Evolutionary conservation across 2,888 invertebrate genomes (phyloP), one percentile per base, ranked within the genome.

Genomic region (Micoletzkya japonica): DNA sequence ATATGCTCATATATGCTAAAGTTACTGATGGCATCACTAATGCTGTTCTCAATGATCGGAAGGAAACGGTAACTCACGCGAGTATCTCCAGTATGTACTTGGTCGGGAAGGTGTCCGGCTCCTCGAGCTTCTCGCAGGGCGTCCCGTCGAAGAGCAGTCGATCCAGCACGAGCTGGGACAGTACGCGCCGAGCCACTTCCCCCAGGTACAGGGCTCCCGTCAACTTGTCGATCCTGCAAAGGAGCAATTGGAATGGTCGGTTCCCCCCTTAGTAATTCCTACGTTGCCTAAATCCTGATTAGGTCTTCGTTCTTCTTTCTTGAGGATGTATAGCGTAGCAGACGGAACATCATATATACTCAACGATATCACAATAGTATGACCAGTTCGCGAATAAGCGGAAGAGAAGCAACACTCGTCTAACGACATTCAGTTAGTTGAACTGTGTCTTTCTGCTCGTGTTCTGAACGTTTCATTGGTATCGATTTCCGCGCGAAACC

Each of bases 161-260:
- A 66, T 85, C 86, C 49, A 84, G 63, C 24, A 76, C 73, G 60
- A 85, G 70, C 71, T 85, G 85, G n/a, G 80, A 77, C 24, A 83
- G 70, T 24, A 86, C 80, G 30, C 79, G 70, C 17, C 85, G 79
- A 17, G 83, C 85, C 61, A 85, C 72, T 66, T 85, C 85, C 20
- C 85, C 85, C 68, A 85, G 77, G 68, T 86, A 85, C 14, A 86
- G 77, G n/a, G 85, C 86, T 39, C 85, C 85, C n/a, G 85, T 85
- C 70, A 85, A 71, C 72, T 85, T 85, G 75, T 85, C 85, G 60
- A 85, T 79, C 56, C 85, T 85, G 71, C 54, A 54, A 54, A 20
- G 14, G 20, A 10, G 14, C 17, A 10, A 54, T n/a, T 54, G 14
- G 54, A 54, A 54, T 7, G n/a, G 20, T 54, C 14, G 7, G 7